Evolutionary conservation across 2,797 vertebrate species (phyloP), one percentile per base, ranked within the genome.

Genomic region (Poecilia gillii): DNA sequence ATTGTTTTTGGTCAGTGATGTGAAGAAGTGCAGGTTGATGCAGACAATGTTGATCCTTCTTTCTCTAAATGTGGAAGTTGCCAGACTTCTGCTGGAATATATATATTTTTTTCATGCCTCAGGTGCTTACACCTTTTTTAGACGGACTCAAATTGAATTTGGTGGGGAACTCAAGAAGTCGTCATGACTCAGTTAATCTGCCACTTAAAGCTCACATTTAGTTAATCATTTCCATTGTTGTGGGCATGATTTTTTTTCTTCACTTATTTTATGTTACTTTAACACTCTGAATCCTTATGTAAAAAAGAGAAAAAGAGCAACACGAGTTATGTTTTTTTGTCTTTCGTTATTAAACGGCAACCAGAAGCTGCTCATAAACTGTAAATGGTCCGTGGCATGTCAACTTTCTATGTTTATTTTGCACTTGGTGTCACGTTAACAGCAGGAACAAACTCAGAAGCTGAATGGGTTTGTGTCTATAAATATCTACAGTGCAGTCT

Each of bases 1-100:
- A 14, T 28, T 79, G 79, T 80, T 71, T 78, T 57, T 74, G 77
- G 68, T 84, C 74, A 76, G n/a, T 81, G 82, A 82, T 80, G 72
- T 83, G 84, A 80, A 59, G 51, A 20, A 36, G n/a, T 41, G 74
- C 66, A 59, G 12, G 41, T 75, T 72, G 55, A 73, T 66, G 75
- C 41, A 43, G 1, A 72, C 59, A 73, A 41, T 46, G 16, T 9
- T 41, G 25, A 47, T 62, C 77, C 46, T 85, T 85, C 28, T 18
- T 66, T 57, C 16, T 53, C 59, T 7, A 23, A 33, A 68, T 45
- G n/a, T 43, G 76, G 72, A 80, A 70, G 33, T 73, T 45, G 46
- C 25, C 1, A 79, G 47, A n/a, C 51, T 84, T 77, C 66, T 36
- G 64, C 73, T 74, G 1, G 47, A 31, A n/a, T 36, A 28, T 18